Conservation (phyloP, 1,140 invertebrate species). For the Macrobrachium nipponense region DNA sequence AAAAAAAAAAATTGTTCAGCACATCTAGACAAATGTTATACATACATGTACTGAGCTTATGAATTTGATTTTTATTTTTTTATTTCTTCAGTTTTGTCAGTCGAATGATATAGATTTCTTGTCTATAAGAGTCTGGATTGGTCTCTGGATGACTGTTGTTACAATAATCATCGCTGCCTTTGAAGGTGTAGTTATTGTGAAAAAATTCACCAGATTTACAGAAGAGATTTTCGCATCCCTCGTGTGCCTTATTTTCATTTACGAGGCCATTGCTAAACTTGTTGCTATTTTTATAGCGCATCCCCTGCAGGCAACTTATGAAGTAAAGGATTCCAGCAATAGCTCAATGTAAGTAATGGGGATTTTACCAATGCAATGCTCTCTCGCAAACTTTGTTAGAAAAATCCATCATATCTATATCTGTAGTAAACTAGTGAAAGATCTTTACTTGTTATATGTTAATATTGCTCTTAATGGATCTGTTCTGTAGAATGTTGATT, state of each 20-base stretch:
- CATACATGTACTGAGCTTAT: not conserved
- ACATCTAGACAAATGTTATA: not conserved
- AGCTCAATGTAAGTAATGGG: slow-evolving; percentile 47
- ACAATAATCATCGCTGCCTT: slow-evolving; percentile 84
- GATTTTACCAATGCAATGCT: not conserved
- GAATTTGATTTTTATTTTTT: slow-evolving; percentile 17
- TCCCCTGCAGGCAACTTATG: slow-evolving; percentile 80
- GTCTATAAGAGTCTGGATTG: slow-evolving; percentile 88
- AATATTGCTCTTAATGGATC: not conserved
- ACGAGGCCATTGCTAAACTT: slow-evolving; percentile 86
- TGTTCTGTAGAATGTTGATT: no score
- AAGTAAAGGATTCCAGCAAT: slow-evolving; percentile 63
- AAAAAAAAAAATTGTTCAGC: no score
- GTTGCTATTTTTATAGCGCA: slow-evolving; percentile 72
- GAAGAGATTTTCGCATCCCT: slow-evolving; percentile 97
- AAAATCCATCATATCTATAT: not conserved
- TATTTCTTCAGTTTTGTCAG: slow-evolving; percentile 81
- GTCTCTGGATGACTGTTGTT: slow-evolving; percentile 91
- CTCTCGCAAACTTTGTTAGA: no score
- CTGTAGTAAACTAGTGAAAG: not conserved
- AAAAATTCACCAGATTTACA: slow-evolving; percentile 93
- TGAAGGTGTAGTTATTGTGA: slow-evolving; percentile 91
- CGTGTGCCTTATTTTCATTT: slow-evolving; percentile 94
- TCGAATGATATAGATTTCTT: slow-evolving; percentile 85
- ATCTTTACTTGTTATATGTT: no score